Evolutionary conservation across 2,113 vertebrate genomes (phyloP), one percentile per base, ranked within the genome.

Genomic region (Coturnix japonica): DNA sequence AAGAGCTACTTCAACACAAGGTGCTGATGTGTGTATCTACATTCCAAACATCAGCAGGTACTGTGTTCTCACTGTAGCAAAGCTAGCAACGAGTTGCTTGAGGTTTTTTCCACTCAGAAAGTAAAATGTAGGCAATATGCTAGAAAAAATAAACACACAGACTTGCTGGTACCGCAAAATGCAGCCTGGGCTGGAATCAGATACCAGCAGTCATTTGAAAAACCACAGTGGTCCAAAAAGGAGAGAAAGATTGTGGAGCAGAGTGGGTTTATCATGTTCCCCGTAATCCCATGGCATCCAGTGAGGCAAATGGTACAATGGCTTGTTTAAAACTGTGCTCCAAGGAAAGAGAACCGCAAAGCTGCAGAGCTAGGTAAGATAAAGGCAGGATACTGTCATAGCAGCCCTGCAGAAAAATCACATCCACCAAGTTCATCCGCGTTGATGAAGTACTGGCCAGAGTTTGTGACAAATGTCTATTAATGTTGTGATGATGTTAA

Each of bases 221-320:
- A 81, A 13, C 64, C 64, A 76, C 30, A 89, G 53, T 33, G 71
- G 53, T 65, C 10, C 1, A 93, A 79, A 59, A 89, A 81, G 43
- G 39, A 84, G 25, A 18, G 31, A 25, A 78, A 85, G 47, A 56
- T 0, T 21, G 19, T 43, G 13, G n/a, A 81, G n/a, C 30, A 85
- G 8, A 81, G 11, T 0, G 0, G 8, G 9, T 51, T 3, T 59
- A 69, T 64, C 33, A 8, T 39, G 67, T 61, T 64, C 57, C 39
- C 39, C 85, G 51, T 75, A 89, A 85, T n/a, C 28, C 39, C 31
- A 28, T 51, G 26, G 39, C 53, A 56, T 37, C 28, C 60, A 30
- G 21, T 87, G 71, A 89, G 76, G 71, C 43, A 54, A 35, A 63
- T n/a, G 2, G 14, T 30, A 60, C 43, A 88, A 49, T 1, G 8